phyloP scores from a whole-genome alignment of 1,140 invertebrate genomes.

The Aphis gossypii region DNA sequence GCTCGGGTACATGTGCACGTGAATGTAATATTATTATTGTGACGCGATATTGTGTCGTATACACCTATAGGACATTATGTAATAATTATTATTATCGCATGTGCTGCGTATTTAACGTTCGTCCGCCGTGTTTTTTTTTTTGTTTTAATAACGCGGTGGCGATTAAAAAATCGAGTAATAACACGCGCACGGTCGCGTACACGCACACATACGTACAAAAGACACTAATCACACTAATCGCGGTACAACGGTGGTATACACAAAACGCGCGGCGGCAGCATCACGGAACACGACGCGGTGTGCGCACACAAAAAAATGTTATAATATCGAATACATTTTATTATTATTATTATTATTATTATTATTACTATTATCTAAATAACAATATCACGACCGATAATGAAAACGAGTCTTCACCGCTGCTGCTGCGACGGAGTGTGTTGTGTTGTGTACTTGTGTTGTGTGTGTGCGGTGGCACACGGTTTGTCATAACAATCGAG shows the following conservation, averaged over 20 bases:
- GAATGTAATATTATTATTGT: not conserved
- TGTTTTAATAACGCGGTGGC: not conserved
- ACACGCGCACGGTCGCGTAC: not conserved
- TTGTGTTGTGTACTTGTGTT: not conserved
- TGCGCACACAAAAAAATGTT: not conserved
- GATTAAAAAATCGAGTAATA: not conserved
- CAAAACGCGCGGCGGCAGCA: not conserved
- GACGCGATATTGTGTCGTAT: too few relatives aligned
- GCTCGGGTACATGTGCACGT: too few relatives aligned
- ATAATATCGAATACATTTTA: constrained; percentile 18
- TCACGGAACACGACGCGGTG: not conserved
- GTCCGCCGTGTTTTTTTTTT: not conserved
- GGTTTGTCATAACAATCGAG: not conserved
- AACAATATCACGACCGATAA: not conserved
- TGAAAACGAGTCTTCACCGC: not conserved
- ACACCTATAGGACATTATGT: too few relatives aligned
- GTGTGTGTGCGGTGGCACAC: not conserved
- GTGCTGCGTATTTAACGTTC: not conserved
- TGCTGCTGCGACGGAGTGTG: not conserved
- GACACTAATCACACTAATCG: not conserved
- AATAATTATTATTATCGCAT: not conserved
- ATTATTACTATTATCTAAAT: constrained; percentile 13
- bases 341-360: not conserved
- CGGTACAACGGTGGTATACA: not conserved
- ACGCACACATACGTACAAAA: not conserved